Percentiles rank a stretch among this genome's conserved stretches.
These are phyloP conservation scores for Diabrotica virgifera DNA, from an alignment of 1,140 invertebrate species.

Conservation along the genomic window DNA sequence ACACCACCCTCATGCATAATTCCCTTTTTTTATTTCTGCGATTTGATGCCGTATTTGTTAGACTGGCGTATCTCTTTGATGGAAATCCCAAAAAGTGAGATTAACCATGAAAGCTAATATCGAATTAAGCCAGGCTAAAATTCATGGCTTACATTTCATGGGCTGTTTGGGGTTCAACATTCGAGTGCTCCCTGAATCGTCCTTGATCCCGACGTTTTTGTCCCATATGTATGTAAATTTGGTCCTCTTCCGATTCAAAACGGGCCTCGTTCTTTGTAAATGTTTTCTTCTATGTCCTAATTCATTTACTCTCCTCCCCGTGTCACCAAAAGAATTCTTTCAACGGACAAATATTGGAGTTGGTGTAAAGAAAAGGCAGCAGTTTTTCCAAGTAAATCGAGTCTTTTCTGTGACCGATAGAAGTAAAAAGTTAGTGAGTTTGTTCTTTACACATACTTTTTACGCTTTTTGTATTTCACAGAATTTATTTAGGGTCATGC, in stretches of 20 bases:
- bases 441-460: too few species aligned
- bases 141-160: neutral
- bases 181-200: neutral
- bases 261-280: neutral
- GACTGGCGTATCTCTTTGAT: neutral
- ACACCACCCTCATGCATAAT: neutral
- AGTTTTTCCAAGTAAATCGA: too few species aligned
- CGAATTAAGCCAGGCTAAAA: neutral
- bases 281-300: neutral
- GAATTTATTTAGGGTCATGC: too few species aligned
- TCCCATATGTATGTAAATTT: neutral
- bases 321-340: too few species aligned
- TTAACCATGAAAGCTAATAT: conserved; percentile 1
- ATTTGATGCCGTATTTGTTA: neutral
- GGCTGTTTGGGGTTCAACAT: neutral
- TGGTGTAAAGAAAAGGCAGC: too few species aligned
- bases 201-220: conserved; percentile 1
- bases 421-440: too few species aligned
- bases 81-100: neutral
- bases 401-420: too few species aligned
- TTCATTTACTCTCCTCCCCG: neutral
- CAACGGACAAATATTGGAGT: too few species aligned
- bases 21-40: neutral
- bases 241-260: neutral
- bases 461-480: too few species aligned